Conservation (phyloP, 2,888 invertebrate genomes). For the Stegophylla sp. region DNA sequence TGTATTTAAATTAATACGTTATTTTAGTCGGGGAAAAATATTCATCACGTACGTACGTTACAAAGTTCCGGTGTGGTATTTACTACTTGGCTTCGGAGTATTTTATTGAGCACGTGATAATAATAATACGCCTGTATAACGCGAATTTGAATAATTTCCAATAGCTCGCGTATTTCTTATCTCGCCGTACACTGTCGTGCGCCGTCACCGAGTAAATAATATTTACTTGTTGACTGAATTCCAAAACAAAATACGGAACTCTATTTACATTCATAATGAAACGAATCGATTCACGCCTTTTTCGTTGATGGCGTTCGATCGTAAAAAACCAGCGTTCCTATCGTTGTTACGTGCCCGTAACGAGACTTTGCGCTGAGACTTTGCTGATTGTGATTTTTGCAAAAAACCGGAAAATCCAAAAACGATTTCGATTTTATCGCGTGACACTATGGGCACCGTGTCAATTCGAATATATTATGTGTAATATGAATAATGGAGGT, state of each 20-base stretch:
- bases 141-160: background rate
- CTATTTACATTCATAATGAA: slow-evolving; percentile 32
- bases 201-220: too few species aligned
- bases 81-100: too few species aligned
- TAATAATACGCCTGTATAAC: background rate
- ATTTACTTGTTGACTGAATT: background rate
- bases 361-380: too few species aligned
- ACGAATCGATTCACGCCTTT: background rate
- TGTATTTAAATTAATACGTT: background rate
- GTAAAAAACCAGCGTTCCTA: too few species aligned
- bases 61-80: too few species aligned
- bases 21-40: background rate
- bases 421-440: too few species aligned
- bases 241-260: background rate
- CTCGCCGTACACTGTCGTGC: background rate
- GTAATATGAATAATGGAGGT: too few species aligned
- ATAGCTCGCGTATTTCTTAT: background rate
- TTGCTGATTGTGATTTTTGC: too few species aligned
- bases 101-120: background rate
- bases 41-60: background rate
- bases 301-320: background rate
- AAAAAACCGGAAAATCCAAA: too few species aligned
- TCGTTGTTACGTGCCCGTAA: too few species aligned
- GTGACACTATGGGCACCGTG: too few species aligned
- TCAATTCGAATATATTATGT: too few species aligned